These are phyloP conservation scores for Drosophila varians DNA, from an alignment of 1,140 invertebrate genomes.

Conservation along the genomic window DNA sequence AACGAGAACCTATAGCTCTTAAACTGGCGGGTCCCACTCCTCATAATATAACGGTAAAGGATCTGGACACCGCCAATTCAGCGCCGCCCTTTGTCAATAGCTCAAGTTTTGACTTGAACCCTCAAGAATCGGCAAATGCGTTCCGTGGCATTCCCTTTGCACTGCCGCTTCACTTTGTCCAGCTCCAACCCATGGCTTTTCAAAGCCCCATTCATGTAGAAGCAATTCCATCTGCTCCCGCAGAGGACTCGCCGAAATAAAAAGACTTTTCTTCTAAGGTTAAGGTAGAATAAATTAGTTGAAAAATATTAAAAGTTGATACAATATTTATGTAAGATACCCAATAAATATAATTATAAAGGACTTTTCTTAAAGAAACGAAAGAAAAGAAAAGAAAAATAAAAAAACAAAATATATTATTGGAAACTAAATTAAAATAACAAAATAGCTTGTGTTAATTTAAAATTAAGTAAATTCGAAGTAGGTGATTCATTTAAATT, in stretches of 20 bases:
- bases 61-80: constrained; percentile 35
- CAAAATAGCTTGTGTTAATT: no score
- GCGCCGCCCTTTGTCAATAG: constrained; percentile 16
- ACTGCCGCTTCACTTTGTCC: constrained; percentile 64
- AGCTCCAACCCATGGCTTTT: constrained; percentile 67
- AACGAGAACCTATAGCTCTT: constrained; percentile 32
- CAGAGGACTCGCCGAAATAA: constrained; percentile 14
- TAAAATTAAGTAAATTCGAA: no score
- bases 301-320: not conserved
- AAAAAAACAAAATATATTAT: no score
- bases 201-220: constrained; percentile 49
- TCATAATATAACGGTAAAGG: constrained; percentile 41
- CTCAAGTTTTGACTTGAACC: constrained; percentile 31
- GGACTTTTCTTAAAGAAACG: no score
- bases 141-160: constrained; percentile 52
- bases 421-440: no score
- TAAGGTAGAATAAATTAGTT: constrained; percentile 10
- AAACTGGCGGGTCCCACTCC: constrained; percentile 32
- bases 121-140: constrained; percentile 41
- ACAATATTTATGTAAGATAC: no score
- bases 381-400: no score
- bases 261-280: not conserved
- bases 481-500: no score
- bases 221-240: constrained; percentile 11
- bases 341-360: no score